A percentile compares a stretch with the other conserved stretches of the same genome.
Conservation (phyloP, 2,113 vertebrate genomes). For the Amphilophus citrinellus region DNA sequence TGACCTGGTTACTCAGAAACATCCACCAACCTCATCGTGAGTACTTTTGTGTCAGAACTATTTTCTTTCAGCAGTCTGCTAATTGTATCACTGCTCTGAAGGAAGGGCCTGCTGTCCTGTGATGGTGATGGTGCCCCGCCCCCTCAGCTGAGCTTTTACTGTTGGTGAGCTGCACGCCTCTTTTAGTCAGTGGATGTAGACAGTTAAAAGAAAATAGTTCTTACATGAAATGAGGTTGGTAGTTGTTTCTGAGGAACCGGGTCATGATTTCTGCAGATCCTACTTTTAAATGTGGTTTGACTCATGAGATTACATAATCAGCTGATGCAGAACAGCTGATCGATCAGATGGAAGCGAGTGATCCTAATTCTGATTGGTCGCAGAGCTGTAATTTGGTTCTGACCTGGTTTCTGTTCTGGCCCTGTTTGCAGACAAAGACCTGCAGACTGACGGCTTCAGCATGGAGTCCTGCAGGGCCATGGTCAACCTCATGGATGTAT, state of each 20-base stretch:
- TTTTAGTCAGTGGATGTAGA: too few relatives aligned
- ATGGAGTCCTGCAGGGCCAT: slow-evolving; percentile 88
- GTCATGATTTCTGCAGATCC: too few relatives aligned
- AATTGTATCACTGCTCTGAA: too few relatives aligned
- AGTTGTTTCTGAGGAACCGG: neutral
- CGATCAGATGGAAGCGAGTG: neutral
- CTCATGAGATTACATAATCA: neutral
- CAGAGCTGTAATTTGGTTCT: neutral
- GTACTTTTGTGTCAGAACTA: too few relatives aligned
- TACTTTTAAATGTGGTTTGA: too few relatives aligned
- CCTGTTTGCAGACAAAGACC: slow-evolving; percentile 67
- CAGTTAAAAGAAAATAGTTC: neutral
- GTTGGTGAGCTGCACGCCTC: too few relatives aligned
- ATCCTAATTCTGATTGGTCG: neutral
- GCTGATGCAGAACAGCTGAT: neutral
- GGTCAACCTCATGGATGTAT: slow-evolving; percentile 92
- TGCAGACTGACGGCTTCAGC: slow-evolving; percentile 88
- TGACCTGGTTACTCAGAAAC: neutral
- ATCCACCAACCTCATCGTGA: too few relatives aligned
- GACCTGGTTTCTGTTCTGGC: slow-evolving; percentile 6
- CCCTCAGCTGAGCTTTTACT: too few relatives aligned
- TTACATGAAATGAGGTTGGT: neutral
- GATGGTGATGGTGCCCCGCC: too few relatives aligned
- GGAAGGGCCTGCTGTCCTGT: too few relatives aligned
- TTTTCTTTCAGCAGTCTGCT: neutral